A percentile compares a stretch with the other conserved stretches of the same genome.
Evolutionary conservation across 2,797 vertebrate species (phyloP).

Genomic region (Enteromius viviparus): DNA sequence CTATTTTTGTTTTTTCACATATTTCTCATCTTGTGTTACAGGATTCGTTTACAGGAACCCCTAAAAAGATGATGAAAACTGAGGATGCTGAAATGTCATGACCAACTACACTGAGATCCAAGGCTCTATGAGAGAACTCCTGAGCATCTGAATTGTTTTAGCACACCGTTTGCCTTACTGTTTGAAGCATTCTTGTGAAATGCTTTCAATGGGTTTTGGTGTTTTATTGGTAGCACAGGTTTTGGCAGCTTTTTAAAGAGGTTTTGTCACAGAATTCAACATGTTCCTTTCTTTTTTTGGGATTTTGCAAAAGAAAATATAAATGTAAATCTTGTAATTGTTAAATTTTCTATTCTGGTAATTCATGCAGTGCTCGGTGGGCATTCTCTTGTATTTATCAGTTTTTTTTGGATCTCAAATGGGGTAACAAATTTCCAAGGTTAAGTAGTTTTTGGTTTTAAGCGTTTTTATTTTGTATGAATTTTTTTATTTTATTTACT

Average conservation of each 20-base stretch:
- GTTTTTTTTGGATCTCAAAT: not conserved
- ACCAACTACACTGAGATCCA: not conserved
- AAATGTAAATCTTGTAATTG: conserved; percentile 16
- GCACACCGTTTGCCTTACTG: conserved; percentile 21
- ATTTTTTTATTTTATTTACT: too few species aligned
- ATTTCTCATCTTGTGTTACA: conserved; percentile 50
- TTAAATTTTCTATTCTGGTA: conserved; percentile 1
- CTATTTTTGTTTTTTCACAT: too few species aligned
- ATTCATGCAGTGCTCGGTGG: not conserved
- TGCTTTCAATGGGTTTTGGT: conserved; percentile 6
- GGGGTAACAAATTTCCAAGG: not conserved
- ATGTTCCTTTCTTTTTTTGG: not conserved
- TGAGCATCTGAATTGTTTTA: conserved; percentile 1
- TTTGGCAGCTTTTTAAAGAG: conserved; percentile 5
- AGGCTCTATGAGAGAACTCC: not conserved
- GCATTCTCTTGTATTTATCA: conserved; percentile 15
- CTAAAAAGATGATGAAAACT: conserved; percentile 79
- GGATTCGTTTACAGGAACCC: conserved; percentile 77
- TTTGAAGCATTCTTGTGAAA: conserved; percentile 6
- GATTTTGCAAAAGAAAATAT: conserved; percentile 20
- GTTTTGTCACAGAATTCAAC: not conserved
- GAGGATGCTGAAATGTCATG: conserved; percentile 75
- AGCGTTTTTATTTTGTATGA: not conserved
- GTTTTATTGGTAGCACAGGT: not conserved
- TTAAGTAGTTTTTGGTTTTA: conserved; percentile 42